These are phyloP conservation scores for Lasioglossum calceatum DNA, from an alignment of 2,888 invertebrate species.

Conservation along the genomic window DNA sequence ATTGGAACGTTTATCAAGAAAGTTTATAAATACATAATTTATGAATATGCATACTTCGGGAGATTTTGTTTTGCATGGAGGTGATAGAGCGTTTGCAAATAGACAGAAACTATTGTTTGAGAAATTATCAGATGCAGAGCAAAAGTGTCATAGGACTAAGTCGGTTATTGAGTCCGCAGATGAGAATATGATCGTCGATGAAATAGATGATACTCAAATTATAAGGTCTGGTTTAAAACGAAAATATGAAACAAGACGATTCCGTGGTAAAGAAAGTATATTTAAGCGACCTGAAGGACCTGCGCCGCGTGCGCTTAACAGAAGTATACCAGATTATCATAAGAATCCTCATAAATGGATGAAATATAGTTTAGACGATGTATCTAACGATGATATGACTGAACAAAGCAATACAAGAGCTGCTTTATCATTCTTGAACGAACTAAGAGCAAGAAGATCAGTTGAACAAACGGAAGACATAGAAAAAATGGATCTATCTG, in stretches of 20 bases:
- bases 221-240: constrained; percentile 83
- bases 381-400: constrained; percentile 90
- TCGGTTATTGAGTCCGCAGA: background rate
- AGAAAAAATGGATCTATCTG: constrained; percentile 73
- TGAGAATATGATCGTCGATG: background rate
- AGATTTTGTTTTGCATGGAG: constrained; percentile 71
- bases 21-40: background rate
- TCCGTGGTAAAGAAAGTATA: constrained; percentile 91
- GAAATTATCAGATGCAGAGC: constrained; percentile 88
- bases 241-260: constrained; percentile 87
- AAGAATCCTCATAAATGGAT: constrained; percentile 93
- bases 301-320: constrained; percentile 84
- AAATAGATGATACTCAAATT: constrained; percentile 62
- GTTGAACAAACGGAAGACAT: constrained; percentile 56
- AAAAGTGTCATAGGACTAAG: constrained; percentile 81
- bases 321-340: constrained; percentile 85
- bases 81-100: constrained; percentile 84
- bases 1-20: background rate
- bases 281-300: constrained; percentile 91
- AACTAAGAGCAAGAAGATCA: constrained; percentile 87
- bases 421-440: constrained; percentile 90
- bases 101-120: constrained; percentile 90
- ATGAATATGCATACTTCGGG: constrained; percentile 59
- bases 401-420: constrained; percentile 91
- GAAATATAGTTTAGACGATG: constrained; percentile 92